A percentile compares a stretch with the other conserved stretches of the same genome.
Conservation (phyloP, 2,888 invertebrate genomes). For the Ptycholaimellus sp. region DNA sequence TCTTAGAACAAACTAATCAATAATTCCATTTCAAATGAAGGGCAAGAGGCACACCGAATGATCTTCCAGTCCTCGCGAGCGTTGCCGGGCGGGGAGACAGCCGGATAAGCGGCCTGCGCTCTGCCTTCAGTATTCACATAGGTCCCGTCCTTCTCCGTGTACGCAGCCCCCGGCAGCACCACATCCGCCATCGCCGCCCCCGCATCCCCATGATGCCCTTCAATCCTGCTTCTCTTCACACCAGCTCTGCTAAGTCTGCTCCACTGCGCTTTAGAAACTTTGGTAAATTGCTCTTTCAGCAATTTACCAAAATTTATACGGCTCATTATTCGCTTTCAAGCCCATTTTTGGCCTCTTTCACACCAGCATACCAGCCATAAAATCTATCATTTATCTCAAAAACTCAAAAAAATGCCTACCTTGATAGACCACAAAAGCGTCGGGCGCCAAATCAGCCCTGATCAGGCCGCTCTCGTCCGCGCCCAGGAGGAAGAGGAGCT, state of each 20-base stretch:
- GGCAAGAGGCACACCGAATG: too few relatives aligned
- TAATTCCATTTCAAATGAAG: too few relatives aligned
- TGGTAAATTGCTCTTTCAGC: too few relatives aligned
- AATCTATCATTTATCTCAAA: too few relatives aligned
- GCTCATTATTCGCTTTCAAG: too few relatives aligned
- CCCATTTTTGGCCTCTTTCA: too few relatives aligned
- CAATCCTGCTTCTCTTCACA: constrained; percentile 7
- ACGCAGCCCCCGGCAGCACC: constrained; percentile 74
- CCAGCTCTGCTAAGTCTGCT: too few relatives aligned
- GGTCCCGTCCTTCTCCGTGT: constrained; percentile 91
- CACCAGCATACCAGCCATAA: too few relatives aligned
- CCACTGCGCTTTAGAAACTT: too few relatives aligned
- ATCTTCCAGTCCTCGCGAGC: constrained; percentile 97
- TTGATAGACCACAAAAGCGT: constrained; percentile 59
- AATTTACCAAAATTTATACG: too few relatives aligned
- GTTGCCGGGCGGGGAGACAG: constrained; percentile 23
- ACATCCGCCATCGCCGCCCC: constrained; percentile 79
- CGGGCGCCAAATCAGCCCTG: constrained; percentile 49
- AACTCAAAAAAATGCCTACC: too few relatives aligned
- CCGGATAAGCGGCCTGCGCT: constrained; percentile 32
- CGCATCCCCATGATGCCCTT: constrained; percentile 80
- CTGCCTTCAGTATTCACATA: constrained; percentile 95
- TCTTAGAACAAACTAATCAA: too few relatives aligned
- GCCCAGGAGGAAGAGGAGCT: constrained; percentile 64
- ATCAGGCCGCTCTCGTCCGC: constrained; percentile 65